Conservation (phyloP, 1,140 invertebrate genomes). For the Bicyclus anynana region DNA sequence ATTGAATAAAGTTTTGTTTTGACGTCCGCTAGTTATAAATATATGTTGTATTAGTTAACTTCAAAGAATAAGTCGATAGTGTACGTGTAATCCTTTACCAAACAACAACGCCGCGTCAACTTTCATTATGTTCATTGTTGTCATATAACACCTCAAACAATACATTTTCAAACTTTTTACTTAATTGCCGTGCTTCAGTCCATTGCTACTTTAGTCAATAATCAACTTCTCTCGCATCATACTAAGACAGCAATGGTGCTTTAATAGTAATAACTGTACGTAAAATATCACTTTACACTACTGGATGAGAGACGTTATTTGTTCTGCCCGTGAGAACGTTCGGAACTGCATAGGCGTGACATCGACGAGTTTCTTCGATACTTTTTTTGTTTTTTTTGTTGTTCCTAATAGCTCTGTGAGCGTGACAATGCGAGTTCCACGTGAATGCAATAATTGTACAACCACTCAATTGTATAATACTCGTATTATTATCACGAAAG, state of each 20-base stretch:
- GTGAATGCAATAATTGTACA: slow-evolving; percentile 16
- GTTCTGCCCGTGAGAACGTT: slow-evolving; percentile 63
- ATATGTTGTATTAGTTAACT: not conserved
- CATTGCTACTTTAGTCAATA: slow-evolving; percentile 20
- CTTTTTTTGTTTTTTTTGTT: slow-evolving; percentile 41
- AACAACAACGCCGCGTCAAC: slow-evolving; percentile 42
- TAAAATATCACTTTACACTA: slow-evolving; percentile 45
- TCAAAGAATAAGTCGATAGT: not conserved
- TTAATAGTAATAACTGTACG: slow-evolving; percentile 33
- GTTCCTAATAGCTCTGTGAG: slow-evolving; percentile 59
- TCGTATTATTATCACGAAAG: not conserved
- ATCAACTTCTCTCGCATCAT: not conserved
- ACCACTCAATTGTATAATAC: not conserved
- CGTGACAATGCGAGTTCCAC: slow-evolving; percentile 55
- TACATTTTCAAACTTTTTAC: slow-evolving; percentile 41
- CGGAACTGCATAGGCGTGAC: slow-evolving; percentile 68
- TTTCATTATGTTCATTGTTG: slow-evolving; percentile 34
- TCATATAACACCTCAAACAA: slow-evolving; percentile 31
- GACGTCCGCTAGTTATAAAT: too few species aligned
- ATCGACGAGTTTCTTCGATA: slow-evolving; percentile 58
- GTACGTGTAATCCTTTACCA: not conserved
- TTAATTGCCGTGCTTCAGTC: slow-evolving; percentile 11
- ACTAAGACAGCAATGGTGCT: slow-evolving; percentile 33
- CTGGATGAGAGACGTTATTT: slow-evolving; percentile 53
- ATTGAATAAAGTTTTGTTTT: too few species aligned